A percentile compares a stretch with the other conserved stretches of the same genome.
phyloP scores from a whole-genome alignment of 2,888 invertebrate genomes.

The Nineta flava region DNA sequence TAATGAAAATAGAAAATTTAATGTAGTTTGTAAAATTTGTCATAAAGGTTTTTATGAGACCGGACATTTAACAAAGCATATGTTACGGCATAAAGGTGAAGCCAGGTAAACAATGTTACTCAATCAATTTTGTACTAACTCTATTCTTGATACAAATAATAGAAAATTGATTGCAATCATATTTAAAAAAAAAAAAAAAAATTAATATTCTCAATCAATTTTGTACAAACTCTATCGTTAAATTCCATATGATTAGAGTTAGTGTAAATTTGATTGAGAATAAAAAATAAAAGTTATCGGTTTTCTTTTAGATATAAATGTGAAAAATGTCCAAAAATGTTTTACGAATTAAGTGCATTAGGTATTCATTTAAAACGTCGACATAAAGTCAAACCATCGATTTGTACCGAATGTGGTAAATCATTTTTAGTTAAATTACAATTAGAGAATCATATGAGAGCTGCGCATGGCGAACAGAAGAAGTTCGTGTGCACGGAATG shows the following conservation, averaged over 20 bases:
- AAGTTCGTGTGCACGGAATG: background rate
- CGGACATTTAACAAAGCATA: slow-evolving; percentile 30
- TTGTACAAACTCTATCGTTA: too few relatives aligned
- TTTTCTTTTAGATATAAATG: background rate
- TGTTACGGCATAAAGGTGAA: slow-evolving; percentile 24
- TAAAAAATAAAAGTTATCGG: too few relatives aligned
- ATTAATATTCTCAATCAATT: too few relatives aligned
- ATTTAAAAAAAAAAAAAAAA: too few relatives aligned
- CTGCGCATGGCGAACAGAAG: background rate
- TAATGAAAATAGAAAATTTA: slow-evolving; percentile 2
- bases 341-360: background rate
- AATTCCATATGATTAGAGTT: too few relatives aligned
- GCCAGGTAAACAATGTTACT: background rate
- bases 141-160: too few relatives aligned
- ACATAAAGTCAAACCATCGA: background rate
- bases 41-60: slow-evolving; percentile 30
- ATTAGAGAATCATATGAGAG: slow-evolving; percentile 1
- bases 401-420: background rate
- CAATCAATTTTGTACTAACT: background rate
- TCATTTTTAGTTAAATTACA: background rate
- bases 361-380: slow-evolving; percentile 1
- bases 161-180: too few relatives aligned
- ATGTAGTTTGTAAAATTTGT: slow-evolving; percentile 29
- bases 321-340: slow-evolving; percentile 1
- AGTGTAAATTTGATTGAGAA: too few relatives aligned